Evolutionary conservation across 2,888 invertebrate species (phyloP).

Genomic region (Ennomos fuscantarius): DNA sequence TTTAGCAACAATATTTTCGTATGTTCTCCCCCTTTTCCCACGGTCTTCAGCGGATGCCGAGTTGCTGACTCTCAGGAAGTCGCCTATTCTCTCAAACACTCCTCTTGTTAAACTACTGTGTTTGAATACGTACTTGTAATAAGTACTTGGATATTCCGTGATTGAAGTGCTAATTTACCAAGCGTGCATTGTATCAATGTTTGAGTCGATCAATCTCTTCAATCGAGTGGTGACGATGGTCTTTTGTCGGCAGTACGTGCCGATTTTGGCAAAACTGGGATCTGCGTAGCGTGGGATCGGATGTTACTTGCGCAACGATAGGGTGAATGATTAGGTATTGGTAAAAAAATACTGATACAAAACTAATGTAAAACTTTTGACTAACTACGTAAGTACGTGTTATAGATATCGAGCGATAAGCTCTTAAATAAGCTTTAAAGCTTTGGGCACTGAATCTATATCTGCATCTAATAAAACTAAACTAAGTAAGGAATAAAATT

Average conservation of each 20-base stretch:
- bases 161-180: conserved; percentile 40
- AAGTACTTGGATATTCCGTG: conserved; percentile 10
- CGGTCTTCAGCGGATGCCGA: conserved; percentile 59
- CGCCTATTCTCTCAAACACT: conserved; percentile 19
- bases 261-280: conserved; percentile 58
- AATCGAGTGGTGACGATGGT: conserved; percentile 51
- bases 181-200: conserved; percentile 5
- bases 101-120: conserved; percentile 26
- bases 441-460: no score
- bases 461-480: no score
- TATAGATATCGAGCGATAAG: no score
- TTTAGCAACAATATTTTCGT: no score
- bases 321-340: conserved; percentile 16
- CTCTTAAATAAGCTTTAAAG: no score
- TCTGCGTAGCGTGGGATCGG: conserved; percentile 68
- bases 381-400: no score
- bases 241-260: conserved; percentile 65
- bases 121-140: neutral
- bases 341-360: neutral
- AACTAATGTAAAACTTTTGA: no score
- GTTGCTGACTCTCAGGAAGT: conserved; percentile 62
- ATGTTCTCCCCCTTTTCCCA: conserved; percentile 52
- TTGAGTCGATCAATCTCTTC: conserved; percentile 27
- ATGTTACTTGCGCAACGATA: conserved; percentile 48
- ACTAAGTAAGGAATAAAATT: no score